These are phyloP conservation scores for Pseudochromis fuscus DNA, from an alignment of 2,797 vertebrate genomes.

Conservation along the genomic window DNA sequence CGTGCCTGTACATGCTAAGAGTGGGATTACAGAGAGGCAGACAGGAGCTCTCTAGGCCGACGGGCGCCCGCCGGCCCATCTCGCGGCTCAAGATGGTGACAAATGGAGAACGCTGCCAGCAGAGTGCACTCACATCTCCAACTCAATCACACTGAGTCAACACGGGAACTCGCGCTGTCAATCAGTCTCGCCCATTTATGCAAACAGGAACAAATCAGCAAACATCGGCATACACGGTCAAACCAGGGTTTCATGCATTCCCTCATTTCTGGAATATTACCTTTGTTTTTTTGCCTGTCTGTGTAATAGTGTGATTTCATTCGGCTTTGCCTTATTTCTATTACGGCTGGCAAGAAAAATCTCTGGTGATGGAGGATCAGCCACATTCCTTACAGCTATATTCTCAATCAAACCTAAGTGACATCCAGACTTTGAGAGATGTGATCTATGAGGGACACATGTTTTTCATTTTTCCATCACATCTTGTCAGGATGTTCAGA, in stretches of 20 bases:
- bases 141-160: constrained; percentile 84
- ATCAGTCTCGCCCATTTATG: constrained; percentile 59
- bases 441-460: constrained; percentile 25
- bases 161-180: constrained; percentile 59
- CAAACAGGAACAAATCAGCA: constrained; percentile 50
- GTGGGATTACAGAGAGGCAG: constrained; percentile 80
- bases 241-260: background rate
- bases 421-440: constrained; percentile 24
- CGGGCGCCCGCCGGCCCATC: constrained; percentile 49
- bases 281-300: constrained; percentile 1
- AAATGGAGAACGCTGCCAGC: constrained; percentile 70
- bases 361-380: constrained; percentile 48
- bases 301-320: constrained; percentile 11
- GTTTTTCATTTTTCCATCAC: constrained; percentile 52
- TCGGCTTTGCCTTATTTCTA: constrained; percentile 24
- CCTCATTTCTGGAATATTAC: constrained; percentile 11
- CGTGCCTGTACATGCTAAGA: constrained; percentile 87
- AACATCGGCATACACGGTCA: constrained; percentile 30
- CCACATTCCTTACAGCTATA: constrained; percentile 36
- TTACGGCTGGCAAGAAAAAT: constrained; percentile 44
- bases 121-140: constrained; percentile 69
- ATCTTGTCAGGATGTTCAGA: constrained; percentile 55
- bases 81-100: constrained; percentile 71
- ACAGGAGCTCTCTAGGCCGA: constrained; percentile 62
- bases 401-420: constrained; percentile 43